A percentile compares a stretch with the other conserved stretches of the same genome.
Conservation (phyloP, 2,113 vertebrate species). For the Ptilonorhynchus violaceus region DNA sequence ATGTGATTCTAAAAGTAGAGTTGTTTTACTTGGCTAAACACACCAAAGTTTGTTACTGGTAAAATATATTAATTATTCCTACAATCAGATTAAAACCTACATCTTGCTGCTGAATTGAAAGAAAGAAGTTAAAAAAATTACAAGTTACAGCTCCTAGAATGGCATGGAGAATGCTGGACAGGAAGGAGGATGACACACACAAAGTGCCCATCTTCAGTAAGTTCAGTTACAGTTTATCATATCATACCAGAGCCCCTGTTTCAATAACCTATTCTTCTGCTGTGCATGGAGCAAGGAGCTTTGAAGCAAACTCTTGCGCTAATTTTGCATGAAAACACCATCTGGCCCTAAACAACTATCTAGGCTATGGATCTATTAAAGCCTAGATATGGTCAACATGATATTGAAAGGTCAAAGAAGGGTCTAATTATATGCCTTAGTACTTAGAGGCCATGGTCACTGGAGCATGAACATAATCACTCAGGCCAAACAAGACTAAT, state of each 20-base stretch:
- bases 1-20: not conserved
- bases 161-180: not conserved
- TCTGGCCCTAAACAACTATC: conserved; percentile 68
- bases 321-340: conserved; percentile 75
- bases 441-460: conserved; percentile 65
- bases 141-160: not conserved
- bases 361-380: conserved; percentile 63
- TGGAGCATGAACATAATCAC: conserved; percentile 70
- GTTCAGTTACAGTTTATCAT: conserved; percentile 20
- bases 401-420: conserved; percentile 75
- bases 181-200: not conserved
- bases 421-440: conserved; percentile 74
- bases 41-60: not conserved
- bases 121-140: not conserved
- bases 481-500: conserved; percentile 76
- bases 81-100: not conserved
- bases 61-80: not conserved
- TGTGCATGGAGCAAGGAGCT: conserved; percentile 42
- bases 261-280: conserved; percentile 1
- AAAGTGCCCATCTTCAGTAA: not conserved
- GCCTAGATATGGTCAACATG: conserved; percentile 68
- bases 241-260: not conserved
- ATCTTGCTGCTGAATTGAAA: not conserved
- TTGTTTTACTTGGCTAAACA: not conserved
- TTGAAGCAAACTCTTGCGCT: conserved; percentile 47